Base-by-base conservation (phyloP, 2,113 vertebrate species). In the Chaenocephalus aceratus region DNA sequence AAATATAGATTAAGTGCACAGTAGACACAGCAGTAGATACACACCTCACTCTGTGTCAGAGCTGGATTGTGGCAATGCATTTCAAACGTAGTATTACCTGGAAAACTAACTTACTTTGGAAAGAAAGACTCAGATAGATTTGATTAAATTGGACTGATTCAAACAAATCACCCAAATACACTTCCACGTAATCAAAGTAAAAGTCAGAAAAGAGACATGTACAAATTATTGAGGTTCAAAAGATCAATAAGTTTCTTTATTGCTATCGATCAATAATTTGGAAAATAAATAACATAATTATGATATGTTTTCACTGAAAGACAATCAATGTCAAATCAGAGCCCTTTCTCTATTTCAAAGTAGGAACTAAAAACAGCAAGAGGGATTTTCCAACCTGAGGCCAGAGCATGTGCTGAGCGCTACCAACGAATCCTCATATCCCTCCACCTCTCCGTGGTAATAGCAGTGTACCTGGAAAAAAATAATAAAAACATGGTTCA, bases 331-430 rank as follows among this genome's bases (percentile, higher is more conserved):
- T 2, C 36, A 13, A 57, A 36, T 11, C 9, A 44, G 3, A 34
- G 10, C 15, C 30, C n/a, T 13, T 10, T 18, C 18, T 16, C 26
- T 3, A 3, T 9, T 14, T 23, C 21, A 0, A 9, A 64, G 0
- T 3, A 58, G 12, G 18, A 66, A 51, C 0, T 11, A 49, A 30
- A 34, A 60, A n/a, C 34, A 51, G 9, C 13, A 15, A 4, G 15
- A 69, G 26, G 36, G 7, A 48, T 57, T 12, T 14, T 65, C 87
- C 72, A 72, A 96, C 95, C 94, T 95, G 75, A 96, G 91, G 60
- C 95, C 95, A 16, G 84, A 74, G 80, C 95, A 96, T 0, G 83
- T 95, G 82, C 95, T 95, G 26, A 95, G 89, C 0, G 93, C 94
- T 0, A 95, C 94, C 65, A 94, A 0, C 3, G 95, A 96, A 34